phyloP scores from a whole-genome alignment of 2,797 vertebrate genomes.

The Antennarius maculatus region DNA sequence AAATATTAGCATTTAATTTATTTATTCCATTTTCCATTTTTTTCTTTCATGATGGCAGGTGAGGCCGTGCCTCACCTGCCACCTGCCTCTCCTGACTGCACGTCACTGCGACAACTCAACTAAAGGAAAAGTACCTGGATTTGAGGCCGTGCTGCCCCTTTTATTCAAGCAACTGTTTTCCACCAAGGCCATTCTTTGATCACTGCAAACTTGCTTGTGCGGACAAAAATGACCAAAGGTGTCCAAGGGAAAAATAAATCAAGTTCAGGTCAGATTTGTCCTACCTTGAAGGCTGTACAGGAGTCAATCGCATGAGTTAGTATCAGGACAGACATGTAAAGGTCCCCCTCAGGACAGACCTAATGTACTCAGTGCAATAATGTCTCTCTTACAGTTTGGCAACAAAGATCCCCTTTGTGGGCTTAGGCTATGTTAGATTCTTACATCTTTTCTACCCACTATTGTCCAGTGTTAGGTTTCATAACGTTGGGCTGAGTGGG shows the following conservation, averaged over 20 bases:
- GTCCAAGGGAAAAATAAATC: conserved; percentile 37
- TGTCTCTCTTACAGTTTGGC: not conserved
- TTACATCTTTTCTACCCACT: conserved; percentile 43
- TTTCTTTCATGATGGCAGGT: no score
- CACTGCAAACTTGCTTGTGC: conserved; percentile 26
- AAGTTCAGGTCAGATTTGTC: conserved; percentile 34
- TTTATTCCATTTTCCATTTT: no score
- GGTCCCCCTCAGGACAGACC: conserved; percentile 45
- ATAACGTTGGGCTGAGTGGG: conserved; percentile 38
- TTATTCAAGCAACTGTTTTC: not conserved
- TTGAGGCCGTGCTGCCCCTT: conserved; percentile 12
- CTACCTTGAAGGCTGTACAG: conserved; percentile 40
- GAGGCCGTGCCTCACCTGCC: no score
- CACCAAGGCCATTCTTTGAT: conserved; percentile 22
- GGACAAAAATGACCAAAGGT: conserved; percentile 40
- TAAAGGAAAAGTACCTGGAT: not conserved
- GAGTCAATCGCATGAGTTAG: conserved; percentile 47
- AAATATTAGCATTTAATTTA: no score
- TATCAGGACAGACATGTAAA: conserved; percentile 51
- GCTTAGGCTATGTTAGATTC: conserved; percentile 56
- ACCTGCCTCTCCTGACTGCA: no score
- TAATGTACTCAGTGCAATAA: conserved; percentile 35
- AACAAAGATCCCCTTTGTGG: conserved; percentile 14
- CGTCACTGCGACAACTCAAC: no score
- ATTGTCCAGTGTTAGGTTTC: conserved; percentile 51